phyloP scores from a whole-genome alignment of 2,888 invertebrate species.

The Chaetoderma sp. region DNA sequence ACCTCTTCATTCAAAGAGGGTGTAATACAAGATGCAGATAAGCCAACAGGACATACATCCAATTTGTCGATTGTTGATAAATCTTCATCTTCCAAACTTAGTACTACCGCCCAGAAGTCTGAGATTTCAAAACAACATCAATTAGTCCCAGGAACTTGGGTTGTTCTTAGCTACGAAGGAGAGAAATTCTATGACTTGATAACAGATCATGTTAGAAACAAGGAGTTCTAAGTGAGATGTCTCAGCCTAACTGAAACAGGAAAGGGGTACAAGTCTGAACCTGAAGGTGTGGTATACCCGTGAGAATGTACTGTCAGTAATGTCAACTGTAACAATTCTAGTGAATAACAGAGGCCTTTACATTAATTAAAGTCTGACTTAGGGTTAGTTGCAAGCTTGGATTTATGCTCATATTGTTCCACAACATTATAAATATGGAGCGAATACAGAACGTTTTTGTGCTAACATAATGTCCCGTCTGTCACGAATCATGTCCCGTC shows the following conservation, averaged over 20 bases:
- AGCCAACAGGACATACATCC: background rate
- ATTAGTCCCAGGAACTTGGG: background rate
- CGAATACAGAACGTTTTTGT: too few species aligned
- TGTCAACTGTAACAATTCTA: background rate
- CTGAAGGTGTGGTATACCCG: background rate
- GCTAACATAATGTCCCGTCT: too few species aligned
- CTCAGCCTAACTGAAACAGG: background rate
- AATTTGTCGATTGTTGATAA: background rate
- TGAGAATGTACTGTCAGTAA: background rate
- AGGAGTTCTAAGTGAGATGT: background rate
- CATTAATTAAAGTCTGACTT: too few species aligned
- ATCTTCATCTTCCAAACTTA: background rate
- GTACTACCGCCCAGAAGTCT: background rate
- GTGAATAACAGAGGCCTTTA: too few species aligned
- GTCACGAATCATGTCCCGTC: too few species aligned
- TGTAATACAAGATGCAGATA: background rate
- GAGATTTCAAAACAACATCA: background rate
- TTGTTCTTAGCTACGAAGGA: background rate
- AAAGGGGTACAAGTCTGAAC: background rate
- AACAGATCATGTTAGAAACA: background rate
- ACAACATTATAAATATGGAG: too few species aligned
- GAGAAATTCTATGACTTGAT: background rate
- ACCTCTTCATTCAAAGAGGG: background rate
- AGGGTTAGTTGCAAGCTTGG: too few species aligned
- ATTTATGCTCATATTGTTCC: too few species aligned